Conservation (phyloP, 2,888 invertebrate genomes). For the Drosophila silvestris region DNA sequence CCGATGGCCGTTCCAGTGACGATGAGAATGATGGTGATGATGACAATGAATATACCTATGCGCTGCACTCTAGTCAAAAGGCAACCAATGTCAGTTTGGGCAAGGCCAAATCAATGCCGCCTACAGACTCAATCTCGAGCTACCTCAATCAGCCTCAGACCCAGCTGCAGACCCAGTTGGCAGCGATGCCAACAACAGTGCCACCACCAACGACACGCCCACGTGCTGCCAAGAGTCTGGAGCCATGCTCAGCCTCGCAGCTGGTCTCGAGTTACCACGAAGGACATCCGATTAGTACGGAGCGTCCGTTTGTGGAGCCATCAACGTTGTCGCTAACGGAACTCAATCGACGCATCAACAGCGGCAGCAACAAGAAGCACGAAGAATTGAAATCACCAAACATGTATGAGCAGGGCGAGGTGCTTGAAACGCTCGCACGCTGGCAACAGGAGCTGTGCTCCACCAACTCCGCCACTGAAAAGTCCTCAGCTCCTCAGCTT, state of each 20-base stretch:
- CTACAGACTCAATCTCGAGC: slow-evolving; percentile 34
- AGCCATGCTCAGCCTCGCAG: slow-evolving; percentile 22
- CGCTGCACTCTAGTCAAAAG: slow-evolving; percentile 66
- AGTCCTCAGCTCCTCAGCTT: slow-evolving; percentile 15
- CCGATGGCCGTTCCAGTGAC: slow-evolving; percentile 15
- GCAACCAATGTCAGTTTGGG: slow-evolving; percentile 44
- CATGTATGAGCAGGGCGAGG: slow-evolving; percentile 42
- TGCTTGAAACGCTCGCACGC: slow-evolving; percentile 54
- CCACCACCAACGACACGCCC: slow-evolving; percentile 22
- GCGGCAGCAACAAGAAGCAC: neutral
- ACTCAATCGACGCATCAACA: slow-evolving; percentile 24
- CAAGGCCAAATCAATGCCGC: slow-evolving; percentile 78
- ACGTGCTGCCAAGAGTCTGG: slow-evolving; percentile 49
- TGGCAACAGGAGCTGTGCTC: slow-evolving; percentile 63
- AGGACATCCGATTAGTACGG: slow-evolving; percentile 34
- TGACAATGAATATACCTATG: slow-evolving; percentile 28
- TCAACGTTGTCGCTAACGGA: slow-evolving; percentile 39
- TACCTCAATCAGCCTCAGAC: slow-evolving; percentile 28
- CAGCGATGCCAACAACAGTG: slow-evolving; percentile 3
- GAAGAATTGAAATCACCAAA: slow-evolving; percentile 10
- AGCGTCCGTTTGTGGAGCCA: slow-evolving; percentile 49
- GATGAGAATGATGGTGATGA: slow-evolving; percentile 33
- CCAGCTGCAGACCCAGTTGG: slow-evolving; percentile 35
- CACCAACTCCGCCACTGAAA: slow-evolving; percentile 42
- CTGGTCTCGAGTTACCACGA: slow-evolving; percentile 12